phyloP scores from a whole-genome alignment of 2,797 vertebrate genomes.

The Schizothorax lantsangensis region DNA sequence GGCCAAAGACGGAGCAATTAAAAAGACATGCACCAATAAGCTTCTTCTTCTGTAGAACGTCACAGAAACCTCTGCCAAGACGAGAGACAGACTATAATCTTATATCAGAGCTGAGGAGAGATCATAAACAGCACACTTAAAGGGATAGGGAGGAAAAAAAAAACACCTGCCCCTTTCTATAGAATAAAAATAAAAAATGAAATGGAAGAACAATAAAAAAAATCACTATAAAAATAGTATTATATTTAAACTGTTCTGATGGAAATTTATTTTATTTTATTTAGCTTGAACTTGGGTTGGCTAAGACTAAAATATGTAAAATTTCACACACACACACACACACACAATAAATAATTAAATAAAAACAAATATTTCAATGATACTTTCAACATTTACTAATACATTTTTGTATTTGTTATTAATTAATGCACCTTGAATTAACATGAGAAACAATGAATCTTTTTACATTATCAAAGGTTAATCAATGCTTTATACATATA shows the following conservation, averaged over 20 bases:
- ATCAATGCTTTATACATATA: neutral
- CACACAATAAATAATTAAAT: too few relatives aligned
- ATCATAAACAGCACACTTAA: conserved; percentile 8
- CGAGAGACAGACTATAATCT: neutral
- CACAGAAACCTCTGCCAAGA: conserved; percentile 17
- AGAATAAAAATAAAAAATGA: neutral
- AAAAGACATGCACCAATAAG: conserved; percentile 83
- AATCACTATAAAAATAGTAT: neutral
- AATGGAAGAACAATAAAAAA: neutral
- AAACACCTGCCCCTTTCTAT: neutral
- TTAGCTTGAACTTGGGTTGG: neutral
- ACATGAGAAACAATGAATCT: neutral
- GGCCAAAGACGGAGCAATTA: conserved; percentile 79
- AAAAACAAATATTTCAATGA: neutral
- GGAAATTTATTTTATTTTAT: neutral
- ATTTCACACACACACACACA: neutral
- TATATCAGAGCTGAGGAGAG: conserved; percentile 5
- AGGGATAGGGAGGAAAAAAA: neutral
- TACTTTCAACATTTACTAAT: neutral
- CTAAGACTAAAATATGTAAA: neutral
- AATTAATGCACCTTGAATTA: neutral
- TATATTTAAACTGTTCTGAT: neutral
- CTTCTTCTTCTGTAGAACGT: conserved; percentile 67
- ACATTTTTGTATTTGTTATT: neutral
- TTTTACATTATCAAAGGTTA: neutral